Percentiles rank a stretch among this genome's conserved stretches.
Evolutionary conservation across 1,140 invertebrate species (phyloP).

Genomic region (Alviniconcha marisindica): DNA sequence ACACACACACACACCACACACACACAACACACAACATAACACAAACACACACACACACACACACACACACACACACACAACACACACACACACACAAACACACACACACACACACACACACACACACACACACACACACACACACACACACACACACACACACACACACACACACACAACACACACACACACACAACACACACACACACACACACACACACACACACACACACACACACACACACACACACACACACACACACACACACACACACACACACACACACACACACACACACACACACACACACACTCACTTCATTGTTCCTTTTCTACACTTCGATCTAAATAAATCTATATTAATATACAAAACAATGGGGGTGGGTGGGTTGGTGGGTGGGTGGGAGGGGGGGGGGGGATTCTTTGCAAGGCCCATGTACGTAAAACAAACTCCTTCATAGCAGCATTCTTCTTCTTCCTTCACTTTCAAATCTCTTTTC

Average conservation of each 20-base stretch:
- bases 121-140: not conserved
- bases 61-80: not conserved
- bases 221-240: not conserved
- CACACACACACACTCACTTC: conserved; percentile 9
- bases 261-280: not conserved
- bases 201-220: conserved; percentile 4
- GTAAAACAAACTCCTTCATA: no score
- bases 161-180: not conserved
- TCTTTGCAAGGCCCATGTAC: no score
- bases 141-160: not conserved
- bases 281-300: conserved; percentile 22
- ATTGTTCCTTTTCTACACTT: no score
- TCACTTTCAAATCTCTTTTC: no score
- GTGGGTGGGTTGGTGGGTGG: no score
- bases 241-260: not conserved
- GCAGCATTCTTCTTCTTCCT: no score
- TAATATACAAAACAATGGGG: not conserved
- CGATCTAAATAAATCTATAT: not conserved
- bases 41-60: not conserved
- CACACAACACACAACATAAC: not conserved
- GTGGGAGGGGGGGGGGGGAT: not conserved
- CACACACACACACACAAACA: not conserved
- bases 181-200: not conserved
- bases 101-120: not conserved
- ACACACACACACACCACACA: not conserved